Base-by-base conservation (phyloP, 2,797 vertebrate species). In the Siniperca obscura region DNA sequence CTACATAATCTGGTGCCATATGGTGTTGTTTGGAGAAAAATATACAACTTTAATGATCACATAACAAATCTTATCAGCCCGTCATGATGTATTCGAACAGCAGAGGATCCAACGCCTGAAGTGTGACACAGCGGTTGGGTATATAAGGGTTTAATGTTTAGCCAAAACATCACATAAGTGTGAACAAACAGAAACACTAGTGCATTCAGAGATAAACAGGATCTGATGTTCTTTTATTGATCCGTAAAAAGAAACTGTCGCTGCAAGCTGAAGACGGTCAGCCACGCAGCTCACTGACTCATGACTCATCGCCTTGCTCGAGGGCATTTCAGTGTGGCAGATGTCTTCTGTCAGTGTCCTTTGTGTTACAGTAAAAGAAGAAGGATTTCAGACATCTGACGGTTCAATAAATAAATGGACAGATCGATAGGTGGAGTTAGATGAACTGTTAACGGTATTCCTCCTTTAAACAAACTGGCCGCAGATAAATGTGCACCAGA, bases 401-500 rank as follows among this genome's bases (percentile, higher is more conserved):
- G 0, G 36, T 40, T 73, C 8, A 64, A 64, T 53, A 34, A 44
- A 66, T 13, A 48, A 64, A 74, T 0, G 10, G 36, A 9, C 69
- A 17, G 55, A 27, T 67, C 22, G 14, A 67, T 36, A 1, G 22
- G n/a, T 13, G 10, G 21, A 70, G 79, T 69, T 42, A 81, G 8
- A 76, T 38, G 16, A 53, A 21, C 50, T 36, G 70, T 21, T 56
- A 30, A 30, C 30, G 38, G 19, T 7, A 9, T 61, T 34, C 38
- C 25, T 12, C 13, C 38, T 74, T 74, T 71, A 50, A 76, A 61
- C 76, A 59, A 70, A 79, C 48, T 70, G 78, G 69, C 65, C 50
- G 25, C 57, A 59, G 74, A 83, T 86, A 68, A 68, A 79, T 81
- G 38, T 42, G 46, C 42, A 53, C 1, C 3, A 1, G 52, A 36